These are phyloP conservation scores for Cairina moschata DNA, from an alignment of 2,113 vertebrate genomes.

Conservation along the genomic window DNA sequence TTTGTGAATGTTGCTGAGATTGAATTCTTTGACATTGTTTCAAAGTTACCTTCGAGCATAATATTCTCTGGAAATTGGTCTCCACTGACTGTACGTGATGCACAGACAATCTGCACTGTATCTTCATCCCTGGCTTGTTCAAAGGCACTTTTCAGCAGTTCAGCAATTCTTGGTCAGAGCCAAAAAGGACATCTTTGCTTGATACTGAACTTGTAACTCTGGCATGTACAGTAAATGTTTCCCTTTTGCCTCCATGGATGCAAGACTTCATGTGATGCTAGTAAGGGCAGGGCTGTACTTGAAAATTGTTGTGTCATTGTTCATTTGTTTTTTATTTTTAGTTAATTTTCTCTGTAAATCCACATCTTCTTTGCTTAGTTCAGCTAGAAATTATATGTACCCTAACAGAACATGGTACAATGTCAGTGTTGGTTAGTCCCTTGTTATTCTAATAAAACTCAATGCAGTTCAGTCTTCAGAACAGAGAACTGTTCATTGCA, in stretches of 20 bases:
- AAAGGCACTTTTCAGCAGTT: constrained; percentile 54
- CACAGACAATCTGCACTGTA: not conserved
- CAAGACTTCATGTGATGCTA: not conserved
- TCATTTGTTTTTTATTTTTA: not conserved
- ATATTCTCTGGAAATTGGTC: not conserved
- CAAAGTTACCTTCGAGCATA: constrained; percentile 40
- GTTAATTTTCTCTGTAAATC: not conserved
- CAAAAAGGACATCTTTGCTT: constrained; percentile 19
- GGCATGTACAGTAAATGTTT: not conserved
- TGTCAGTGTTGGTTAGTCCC: not conserved
- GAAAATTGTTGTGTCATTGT: not conserved
- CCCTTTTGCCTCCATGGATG: not conserved
- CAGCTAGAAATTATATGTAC: not conserved
- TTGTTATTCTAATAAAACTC: not conserved
- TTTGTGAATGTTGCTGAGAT: not conserved
- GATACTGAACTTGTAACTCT: constrained; percentile 11
- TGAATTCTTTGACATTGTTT: constrained; percentile 32
- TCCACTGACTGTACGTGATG: not conserved
- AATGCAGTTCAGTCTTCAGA: not conserved
- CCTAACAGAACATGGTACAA: not conserved
- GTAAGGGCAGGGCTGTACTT: not conserved
- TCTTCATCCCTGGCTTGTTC: constrained; percentile 43
- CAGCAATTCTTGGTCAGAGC: constrained; percentile 44
- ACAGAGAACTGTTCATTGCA: not conserved
- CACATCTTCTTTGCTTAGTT: not conserved